Evolutionary conservation across 2,888 invertebrate genomes (phyloP).

Genomic region (Scaptomyza cyrtandrae): DNA sequence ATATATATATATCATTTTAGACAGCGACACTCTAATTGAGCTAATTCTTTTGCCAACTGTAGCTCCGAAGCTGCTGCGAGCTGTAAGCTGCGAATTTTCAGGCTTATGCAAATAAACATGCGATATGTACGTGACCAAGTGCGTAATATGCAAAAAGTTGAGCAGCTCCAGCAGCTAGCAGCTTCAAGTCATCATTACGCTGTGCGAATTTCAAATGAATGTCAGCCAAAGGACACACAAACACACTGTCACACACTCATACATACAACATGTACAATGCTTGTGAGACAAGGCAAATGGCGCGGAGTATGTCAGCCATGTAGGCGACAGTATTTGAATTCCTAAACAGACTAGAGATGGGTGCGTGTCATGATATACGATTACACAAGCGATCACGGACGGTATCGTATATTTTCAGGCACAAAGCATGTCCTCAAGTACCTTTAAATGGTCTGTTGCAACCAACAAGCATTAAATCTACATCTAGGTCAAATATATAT

Average conservation of each 20-base stretch:
- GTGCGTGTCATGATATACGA: conserved; percentile 7
- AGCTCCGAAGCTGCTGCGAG: conserved; percentile 28
- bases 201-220: conserved; percentile 74
- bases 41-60: conserved; percentile 57
- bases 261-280: conserved; percentile 25
- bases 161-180: conserved; percentile 37
- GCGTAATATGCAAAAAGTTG: conserved; percentile 77
- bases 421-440: no score
- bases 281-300: conserved; percentile 60
- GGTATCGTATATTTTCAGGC: no score
- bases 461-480: no score
- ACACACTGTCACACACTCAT: conserved; percentile 19
- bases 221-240: conserved; percentile 72
- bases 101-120: conserved; percentile 77
- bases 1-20: neutral
- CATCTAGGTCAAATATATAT: no score
- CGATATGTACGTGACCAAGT: conserved; percentile 73
- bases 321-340: conserved; percentile 71
- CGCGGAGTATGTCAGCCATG: conserved; percentile 43
- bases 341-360: conserved; percentile 59
- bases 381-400: neutral
- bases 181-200: conserved; percentile 66
- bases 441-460: no score
- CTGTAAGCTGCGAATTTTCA: conserved; percentile 34
- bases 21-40: conserved; percentile 59